Conservation (phyloP, 2,888 invertebrate species). For the Apodemia mormo region DNA sequence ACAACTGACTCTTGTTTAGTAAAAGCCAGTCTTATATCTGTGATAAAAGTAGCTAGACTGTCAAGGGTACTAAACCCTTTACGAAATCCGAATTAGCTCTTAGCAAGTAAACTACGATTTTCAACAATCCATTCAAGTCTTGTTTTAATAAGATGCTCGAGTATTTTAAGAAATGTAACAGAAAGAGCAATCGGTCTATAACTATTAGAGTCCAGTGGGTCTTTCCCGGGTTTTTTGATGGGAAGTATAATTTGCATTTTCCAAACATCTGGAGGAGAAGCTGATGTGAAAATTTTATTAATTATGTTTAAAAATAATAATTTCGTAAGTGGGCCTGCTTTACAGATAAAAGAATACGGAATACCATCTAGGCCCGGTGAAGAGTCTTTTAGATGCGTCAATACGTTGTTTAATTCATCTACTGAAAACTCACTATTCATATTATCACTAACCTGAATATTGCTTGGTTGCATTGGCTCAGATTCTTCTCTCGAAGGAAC, state of each 20-base stretch:
- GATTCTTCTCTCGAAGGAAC: too few species aligned
- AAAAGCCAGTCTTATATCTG: neutral
- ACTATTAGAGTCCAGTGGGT: neutral
- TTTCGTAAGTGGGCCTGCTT: neutral
- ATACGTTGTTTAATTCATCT: neutral
- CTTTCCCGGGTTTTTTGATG: neutral
- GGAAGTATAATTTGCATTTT: neutral
- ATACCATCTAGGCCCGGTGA: neutral
- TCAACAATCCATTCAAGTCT: neutral
- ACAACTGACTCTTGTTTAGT: neutral
- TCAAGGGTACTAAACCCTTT: neutral
- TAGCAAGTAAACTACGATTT: neutral
- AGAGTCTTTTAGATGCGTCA: neutral
- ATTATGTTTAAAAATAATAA: neutral
- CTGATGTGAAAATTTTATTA: neutral
- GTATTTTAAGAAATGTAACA: neutral
- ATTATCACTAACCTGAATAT: too few species aligned
- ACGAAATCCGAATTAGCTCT: neutral
- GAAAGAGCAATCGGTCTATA: neutral
- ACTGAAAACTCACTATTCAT: neutral
- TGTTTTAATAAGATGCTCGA: neutral
- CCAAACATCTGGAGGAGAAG: neutral
- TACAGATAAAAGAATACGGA: neutral
- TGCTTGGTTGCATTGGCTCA: too few species aligned
- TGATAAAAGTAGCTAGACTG: too few species aligned